These are phyloP conservation scores for Pogonognathellus flavescens DNA, from an alignment of 1,140 invertebrate species.

Conservation along the genomic window DNA sequence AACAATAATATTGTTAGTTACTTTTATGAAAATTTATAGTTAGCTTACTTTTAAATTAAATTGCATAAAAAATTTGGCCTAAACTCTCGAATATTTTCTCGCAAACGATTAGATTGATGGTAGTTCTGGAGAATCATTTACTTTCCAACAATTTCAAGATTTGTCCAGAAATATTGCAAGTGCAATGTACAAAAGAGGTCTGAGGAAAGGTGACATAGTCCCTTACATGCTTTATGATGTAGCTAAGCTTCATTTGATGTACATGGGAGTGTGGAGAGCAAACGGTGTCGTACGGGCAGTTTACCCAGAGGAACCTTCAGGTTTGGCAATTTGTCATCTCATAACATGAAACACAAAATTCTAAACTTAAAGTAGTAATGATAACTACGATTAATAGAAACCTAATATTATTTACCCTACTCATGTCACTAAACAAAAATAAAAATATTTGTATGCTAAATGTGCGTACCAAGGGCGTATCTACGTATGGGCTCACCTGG, in stretches of 20 bases:
- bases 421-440: too few species aligned
- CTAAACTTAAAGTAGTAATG: too few species aligned
- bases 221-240: slow-evolving; percentile 57
- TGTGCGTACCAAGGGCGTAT: too few species aligned
- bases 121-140: background rate
- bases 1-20: too few species aligned
- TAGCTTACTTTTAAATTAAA: background rate
- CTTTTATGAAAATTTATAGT: background rate
- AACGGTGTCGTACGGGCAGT: slow-evolving; percentile 56
- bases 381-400: too few species aligned
- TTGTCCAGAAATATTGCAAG: slow-evolving; percentile 55
- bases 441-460: too few species aligned
- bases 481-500: too few species aligned
- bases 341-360: too few species aligned
- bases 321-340: background rate
- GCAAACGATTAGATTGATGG: slow-evolving; percentile 35
- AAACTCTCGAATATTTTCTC: background rate
- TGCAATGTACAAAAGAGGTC: slow-evolving; percentile 57
- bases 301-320: slow-evolving; percentile 58
- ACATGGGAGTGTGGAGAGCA: slow-evolving; percentile 61
- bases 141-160: background rate
- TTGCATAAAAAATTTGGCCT: too few species aligned
- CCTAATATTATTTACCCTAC: too few species aligned
- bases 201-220: slow-evolving; percentile 58
- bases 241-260: slow-evolving; percentile 43